Base-by-base conservation (phyloP, 1,140 invertebrate genomes). In the Drosophila virilis region DNA sequence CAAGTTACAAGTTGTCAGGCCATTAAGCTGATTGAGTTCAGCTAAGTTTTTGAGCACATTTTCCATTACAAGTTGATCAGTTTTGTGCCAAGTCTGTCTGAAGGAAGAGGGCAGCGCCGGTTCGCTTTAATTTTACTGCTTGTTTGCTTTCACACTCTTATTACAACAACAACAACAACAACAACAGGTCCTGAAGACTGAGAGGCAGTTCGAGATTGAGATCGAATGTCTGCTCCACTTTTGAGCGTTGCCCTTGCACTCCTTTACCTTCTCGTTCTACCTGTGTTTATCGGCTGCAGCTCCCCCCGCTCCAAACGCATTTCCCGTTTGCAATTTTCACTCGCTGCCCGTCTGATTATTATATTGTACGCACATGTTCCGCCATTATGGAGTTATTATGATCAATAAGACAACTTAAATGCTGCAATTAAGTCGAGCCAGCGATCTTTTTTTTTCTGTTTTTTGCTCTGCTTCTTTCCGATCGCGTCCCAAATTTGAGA, bases 371-470 rank as follows among this genome's bases (percentile, higher is more conserved):
- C 90, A 88, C 90, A 91, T 91, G 90, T 91, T 91, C 88, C 90
- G 91, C 88, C 91, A 91, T 91, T 91, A 91, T 91, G 91, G 91
- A 91, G 91, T 91, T 91, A 91, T 91, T 91, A 91, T 91, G 91
- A 91, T 91, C 91, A 91, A 91, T 91, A 91, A 91, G 91, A 91
- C 91, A 91, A 83, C 83, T 91, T 91, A 91, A 91, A 91, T 91
- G 91, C 86, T 91, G 90, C 91, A 91, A 91, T 91, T 91, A 91
- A 91, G 78, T 91, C 76, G 54, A 59, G 71, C 61, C 79, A 52
- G 69, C 58, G 71, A 60, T 45, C 12, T 61, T 64, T 74, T 65
- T 70, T 61, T 66, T 58, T n/a, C 17, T 38, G 22, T 8, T 37
- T 55, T 42, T 38, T 64, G 9, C 35, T 75, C 52, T 60, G 50